Conservation (phyloP, 2,113 vertebrate genomes). For the Lophius piscatorius region DNA sequence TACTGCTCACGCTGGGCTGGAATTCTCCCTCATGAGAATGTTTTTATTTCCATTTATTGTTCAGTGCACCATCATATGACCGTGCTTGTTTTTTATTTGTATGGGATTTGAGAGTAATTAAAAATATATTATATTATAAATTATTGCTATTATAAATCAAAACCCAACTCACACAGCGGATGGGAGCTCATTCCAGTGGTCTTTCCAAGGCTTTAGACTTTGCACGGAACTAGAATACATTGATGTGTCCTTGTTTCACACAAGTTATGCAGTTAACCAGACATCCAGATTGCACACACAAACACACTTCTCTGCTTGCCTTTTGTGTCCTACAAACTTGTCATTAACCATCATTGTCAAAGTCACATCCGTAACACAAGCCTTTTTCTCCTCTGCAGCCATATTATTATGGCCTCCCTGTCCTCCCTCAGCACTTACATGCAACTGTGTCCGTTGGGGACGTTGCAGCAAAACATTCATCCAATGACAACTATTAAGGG, state of each 20-base stretch:
- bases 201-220: no score
- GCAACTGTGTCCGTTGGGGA: constrained; percentile 1
- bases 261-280: neutral
- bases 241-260: neutral
- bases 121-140: no score
- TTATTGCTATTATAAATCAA: no score
- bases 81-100: no score
- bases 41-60: no score
- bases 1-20: no score
- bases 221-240: no score
- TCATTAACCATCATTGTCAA: constrained; percentile 25
- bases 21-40: no score
- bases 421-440: neutral
- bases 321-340: constrained; percentile 17
- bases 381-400: neutral
- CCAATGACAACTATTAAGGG: neutral
- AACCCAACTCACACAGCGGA: no score
- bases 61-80: no score
- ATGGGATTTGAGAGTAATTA: no score
- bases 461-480: constrained; percentile 1
- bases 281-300: neutral
- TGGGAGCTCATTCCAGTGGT: no score
- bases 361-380: constrained; percentile 21
- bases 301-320: constrained; percentile 9
- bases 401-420: neutral